Base-by-base conservation (phyloP, 2,113 vertebrate species). In the Manacus vitellinus region DNA sequence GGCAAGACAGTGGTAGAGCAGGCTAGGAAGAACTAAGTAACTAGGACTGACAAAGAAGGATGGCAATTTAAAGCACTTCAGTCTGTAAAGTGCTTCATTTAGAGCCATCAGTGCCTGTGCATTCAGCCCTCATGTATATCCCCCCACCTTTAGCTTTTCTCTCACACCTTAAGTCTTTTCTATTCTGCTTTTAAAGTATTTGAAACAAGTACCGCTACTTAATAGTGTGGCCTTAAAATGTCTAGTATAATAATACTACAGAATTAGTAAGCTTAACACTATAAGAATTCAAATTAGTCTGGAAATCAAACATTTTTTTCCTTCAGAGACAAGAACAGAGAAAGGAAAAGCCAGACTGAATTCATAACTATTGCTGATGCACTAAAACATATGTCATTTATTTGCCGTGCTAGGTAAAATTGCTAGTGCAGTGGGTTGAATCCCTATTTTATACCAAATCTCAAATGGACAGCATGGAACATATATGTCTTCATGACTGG, bases 71-170 rank as follows among this genome's bases (percentile, higher is more conserved):
- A 93, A 87, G 41, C 59, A 81, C 90, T 95, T 70, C 66, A 77
- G 43, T 75, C 95, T 62, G 31, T 51, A 62, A 86, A 94, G 49
- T 54, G 63, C 39, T 95, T 93, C 66, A 73, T 87, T 94, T 91
- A 52, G 58, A 94, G 35, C 41, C 46, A 87, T 86, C 83, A 84
- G n/a, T 75, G 70, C 51, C 72, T 92, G 46, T 20, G 22, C 46
- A 66, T 37, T 68, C 66, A 77, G 62, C 31, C 30, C 35, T 76
- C 41, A 16, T 13, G 7, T 35, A 19, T 27, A 74, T 1, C 6
- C 13, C 10, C 15, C 6, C 47, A 21, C 14, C 74, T 58, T 65
- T 51, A 68, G 23, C 62, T 59, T 35, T 37, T 65, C 68, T 62
- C 67, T 93, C 73, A 49, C 47, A 80, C 47, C 61, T 89, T 12